Conservation (phyloP, 2,113 vertebrate genomes). For the Brienomyrus brachyistius region DNA sequence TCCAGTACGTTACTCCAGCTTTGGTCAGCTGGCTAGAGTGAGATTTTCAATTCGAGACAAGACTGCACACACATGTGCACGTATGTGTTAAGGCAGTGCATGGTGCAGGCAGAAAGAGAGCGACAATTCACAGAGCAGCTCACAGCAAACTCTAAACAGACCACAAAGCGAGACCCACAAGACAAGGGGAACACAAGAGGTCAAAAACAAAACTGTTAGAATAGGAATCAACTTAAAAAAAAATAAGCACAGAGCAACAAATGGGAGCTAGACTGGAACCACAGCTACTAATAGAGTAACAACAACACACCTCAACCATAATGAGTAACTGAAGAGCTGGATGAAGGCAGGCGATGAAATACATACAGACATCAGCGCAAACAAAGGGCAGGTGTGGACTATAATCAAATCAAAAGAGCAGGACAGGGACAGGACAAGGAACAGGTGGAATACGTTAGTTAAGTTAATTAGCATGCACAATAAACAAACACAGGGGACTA, state of each 20-base stretch:
- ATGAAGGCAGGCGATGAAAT: too few species aligned
- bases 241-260: not conserved
- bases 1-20: not conserved
- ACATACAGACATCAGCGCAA: not conserved
- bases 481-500: not conserved
- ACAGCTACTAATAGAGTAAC: not conserved
- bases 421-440: not conserved
- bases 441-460: not conserved
- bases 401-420: not conserved
- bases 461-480: not conserved
- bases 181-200: not conserved
- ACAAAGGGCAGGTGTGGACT: not conserved
- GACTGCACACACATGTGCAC: not conserved
- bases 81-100: not conserved
- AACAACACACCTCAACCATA: not conserved
- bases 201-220: not conserved
- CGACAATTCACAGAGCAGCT: not conserved
- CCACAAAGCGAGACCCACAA: not conserved
- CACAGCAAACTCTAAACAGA: not conserved
- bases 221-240: not conserved
- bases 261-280: not conserved
- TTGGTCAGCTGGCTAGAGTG: not conserved
- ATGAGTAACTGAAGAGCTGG: not conserved
- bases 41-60: not conserved
- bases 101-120: not conserved